Evolutionary conservation across 1,140 invertebrate species (phyloP), one percentile per base, ranked within the genome.

Genomic region (Lanistes nyassanus): DNA sequence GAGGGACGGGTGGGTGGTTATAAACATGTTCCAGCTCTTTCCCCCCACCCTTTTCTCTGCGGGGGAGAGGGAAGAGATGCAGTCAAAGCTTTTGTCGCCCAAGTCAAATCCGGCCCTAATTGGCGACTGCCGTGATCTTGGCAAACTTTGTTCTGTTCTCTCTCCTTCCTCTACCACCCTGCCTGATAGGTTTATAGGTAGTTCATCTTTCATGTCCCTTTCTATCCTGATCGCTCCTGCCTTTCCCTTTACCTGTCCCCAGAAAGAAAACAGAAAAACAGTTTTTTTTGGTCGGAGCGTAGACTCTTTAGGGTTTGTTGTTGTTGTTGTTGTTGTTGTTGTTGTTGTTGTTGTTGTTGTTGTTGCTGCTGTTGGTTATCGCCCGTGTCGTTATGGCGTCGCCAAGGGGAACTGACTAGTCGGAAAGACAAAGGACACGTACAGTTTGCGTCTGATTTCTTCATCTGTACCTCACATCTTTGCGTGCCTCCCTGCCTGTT

Each of bases 331-430:
- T 55, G 53, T 55, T 55, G 53, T 55, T n/a, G n/a, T n/a, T n/a
- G 53, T 55, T 55, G 53, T 55, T 55, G 53, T 55, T 55, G 53
- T 55, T 55, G 53, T 55, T 55, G 53, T 55, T 55, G 53, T 55
- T 55, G 53, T 55, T 55, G 53, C n/a, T n/a, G 13, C 53, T n/a
- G n/a, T n/a, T 16, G 1, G 9, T 47, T 47, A 6, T 47, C 42
- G 1, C 42, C 5, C 39, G 39, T 42, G 39, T 7, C 39, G 39
- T 42, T 7, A 42, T 47, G 42, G 19, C 42, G 42, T 47, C n/a
- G n/a, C n/a, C n/a, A n/a, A n/a, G n/a, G n/a, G n/a, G n/a, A n/a
- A n/a, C n/a, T n/a, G n/a, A n/a, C n/a, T n/a, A n/a, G n/a, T n/a
- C n/a, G n/a, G n/a, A n/a, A n/a, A n/a, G n/a, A n/a, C n/a, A n/a